Percentiles rank a stretch among this genome's conserved stretches.
Conservation (phyloP, 1,140 invertebrate genomes). For the Drosophila subobscura region DNA sequence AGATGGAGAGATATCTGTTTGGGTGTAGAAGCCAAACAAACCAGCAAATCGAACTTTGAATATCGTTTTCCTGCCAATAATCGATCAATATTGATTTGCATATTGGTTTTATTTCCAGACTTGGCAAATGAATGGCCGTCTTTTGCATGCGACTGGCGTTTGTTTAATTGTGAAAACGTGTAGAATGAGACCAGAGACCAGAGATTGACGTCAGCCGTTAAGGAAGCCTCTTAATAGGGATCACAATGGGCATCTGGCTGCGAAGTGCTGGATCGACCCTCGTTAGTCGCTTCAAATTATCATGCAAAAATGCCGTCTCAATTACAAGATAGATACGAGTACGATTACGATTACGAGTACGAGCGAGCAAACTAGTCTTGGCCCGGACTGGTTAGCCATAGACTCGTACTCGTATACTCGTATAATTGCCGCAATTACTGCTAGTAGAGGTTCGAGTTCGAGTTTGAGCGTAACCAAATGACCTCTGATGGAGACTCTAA, state of each 20-base stretch:
- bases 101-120: conserved; percentile 30
- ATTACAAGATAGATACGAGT: conserved; percentile 42
- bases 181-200: neutral
- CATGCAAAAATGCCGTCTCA: conserved; percentile 76
- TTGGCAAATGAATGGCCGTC: conserved; percentile 14
- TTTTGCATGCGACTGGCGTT: conserved; percentile 34
- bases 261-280: conserved; percentile 39
- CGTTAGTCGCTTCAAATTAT: conserved; percentile 44
- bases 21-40: conserved; percentile 8
- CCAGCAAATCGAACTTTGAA: conserved; percentile 16
- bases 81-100: conserved; percentile 22
- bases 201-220: conserved; percentile 46
- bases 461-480: conserved; percentile 36
- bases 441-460: neutral
- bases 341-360: conserved; percentile 8
- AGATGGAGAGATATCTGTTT: conserved; percentile 8
- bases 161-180: conserved; percentile 35
- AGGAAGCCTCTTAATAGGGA: conserved; percentile 33
- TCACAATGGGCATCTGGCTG: neutral
- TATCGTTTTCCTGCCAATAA: conserved; percentile 33
- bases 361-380: conserved; percentile 11
- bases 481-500: conserved; percentile 51
- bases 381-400: conserved; percentile 33
- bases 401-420: conserved; percentile 17
- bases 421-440: conserved; percentile 62